These are phyloP conservation scores for Grapholita molesta DNA, from an alignment of 1,140 invertebrate species.

Conservation along the genomic window DNA sequence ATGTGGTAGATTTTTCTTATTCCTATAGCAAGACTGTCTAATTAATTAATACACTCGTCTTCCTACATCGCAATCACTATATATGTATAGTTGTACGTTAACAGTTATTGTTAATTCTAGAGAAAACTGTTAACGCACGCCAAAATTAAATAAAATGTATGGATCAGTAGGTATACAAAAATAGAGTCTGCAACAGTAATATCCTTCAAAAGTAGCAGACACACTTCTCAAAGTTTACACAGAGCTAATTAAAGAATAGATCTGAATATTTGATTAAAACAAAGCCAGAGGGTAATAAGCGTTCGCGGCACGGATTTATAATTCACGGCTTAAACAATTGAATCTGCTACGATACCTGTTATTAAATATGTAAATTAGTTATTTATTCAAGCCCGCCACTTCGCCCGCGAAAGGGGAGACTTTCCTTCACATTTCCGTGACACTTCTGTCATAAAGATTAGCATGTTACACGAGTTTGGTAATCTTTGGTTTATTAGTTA, in stretches of 20 bases:
- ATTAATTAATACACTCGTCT: no score
- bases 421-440: slow-evolving; percentile 17
- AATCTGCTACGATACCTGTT: slow-evolving; percentile 62
- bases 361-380: slow-evolving; percentile 72
- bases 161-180: no score
- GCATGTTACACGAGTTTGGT: background rate
- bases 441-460: slow-evolving; percentile 15
- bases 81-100: no score
- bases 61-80: no score
- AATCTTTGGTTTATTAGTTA: slow-evolving; percentile 12
- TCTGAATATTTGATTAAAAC: slow-evolving; percentile 59
- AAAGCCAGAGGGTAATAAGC: slow-evolving; percentile 49
- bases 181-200: no score
- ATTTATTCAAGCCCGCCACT: slow-evolving; percentile 61
- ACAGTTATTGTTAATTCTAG: no score
- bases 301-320: slow-evolving; percentile 52
- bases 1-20: no score
- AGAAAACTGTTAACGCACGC: no score
- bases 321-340: slow-evolving; percentile 65
- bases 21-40: no score
- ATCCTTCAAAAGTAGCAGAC: background rate
- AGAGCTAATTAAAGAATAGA: slow-evolving; percentile 32
- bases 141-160: no score
- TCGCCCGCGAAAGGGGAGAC: slow-evolving; percentile 40
- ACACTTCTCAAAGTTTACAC: background rate